Evolutionary conservation across 1,140 invertebrate genomes (phyloP).

Genomic region (Meloidogyne hapla): DNA sequence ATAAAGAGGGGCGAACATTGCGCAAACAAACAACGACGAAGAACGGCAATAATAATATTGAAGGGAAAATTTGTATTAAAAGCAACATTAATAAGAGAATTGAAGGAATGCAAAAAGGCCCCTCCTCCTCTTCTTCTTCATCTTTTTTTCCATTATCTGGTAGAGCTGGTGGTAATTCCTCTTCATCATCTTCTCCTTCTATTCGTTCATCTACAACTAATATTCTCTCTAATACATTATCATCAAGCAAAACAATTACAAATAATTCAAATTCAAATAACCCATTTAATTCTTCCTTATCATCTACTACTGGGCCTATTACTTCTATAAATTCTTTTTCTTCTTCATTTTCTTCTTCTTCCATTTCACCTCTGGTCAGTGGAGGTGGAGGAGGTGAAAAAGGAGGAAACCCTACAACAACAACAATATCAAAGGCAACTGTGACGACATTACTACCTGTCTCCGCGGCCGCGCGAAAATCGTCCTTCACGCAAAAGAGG

Average conservation of each 20-base stretch:
- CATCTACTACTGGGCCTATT: background rate
- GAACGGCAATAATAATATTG: background rate
- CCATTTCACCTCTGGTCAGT: background rate
- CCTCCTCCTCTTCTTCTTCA: background rate
- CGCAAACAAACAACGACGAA: background rate
- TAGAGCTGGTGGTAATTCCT: background rate
- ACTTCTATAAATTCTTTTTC: background rate
- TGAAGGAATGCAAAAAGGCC: background rate
- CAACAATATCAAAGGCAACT: background rate
- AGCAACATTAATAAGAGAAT: background rate
- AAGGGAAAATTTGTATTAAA: background rate
- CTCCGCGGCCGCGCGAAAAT: background rate
- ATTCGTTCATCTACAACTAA: background rate
- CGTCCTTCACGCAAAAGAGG: constrained; percentile 2
- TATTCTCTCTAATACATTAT: background rate
- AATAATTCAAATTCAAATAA: background rate
- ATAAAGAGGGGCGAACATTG: background rate
- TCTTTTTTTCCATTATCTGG: background rate
- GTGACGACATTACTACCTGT: constrained; percentile 1
- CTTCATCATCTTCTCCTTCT: background rate
- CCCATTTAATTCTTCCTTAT: background rate
- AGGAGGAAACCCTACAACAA: background rate
- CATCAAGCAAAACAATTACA: background rate
- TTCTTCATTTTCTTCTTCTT: constrained; percentile 1
- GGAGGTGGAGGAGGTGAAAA: background rate